Evolutionary conservation across 2,888 invertebrate genomes (phyloP), one percentile per base, ranked within the genome.

Genomic region (Diploptera punctata): DNA sequence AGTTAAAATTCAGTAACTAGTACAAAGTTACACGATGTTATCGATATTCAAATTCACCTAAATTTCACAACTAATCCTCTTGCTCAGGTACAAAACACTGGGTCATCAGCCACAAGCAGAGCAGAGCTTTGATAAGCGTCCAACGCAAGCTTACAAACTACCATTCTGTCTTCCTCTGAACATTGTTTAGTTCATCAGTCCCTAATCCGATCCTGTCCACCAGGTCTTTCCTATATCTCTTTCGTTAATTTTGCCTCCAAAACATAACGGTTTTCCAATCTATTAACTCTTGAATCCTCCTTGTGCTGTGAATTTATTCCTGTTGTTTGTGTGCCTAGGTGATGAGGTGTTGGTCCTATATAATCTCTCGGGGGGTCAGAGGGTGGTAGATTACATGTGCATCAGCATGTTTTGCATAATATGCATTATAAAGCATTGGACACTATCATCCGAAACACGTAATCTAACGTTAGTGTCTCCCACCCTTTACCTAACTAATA

Each of bases 331-430:
- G 19, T 24, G 52, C 19, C 61, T 21, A 54, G 54, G 54, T 57
- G 69, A 69, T 60, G 69, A 69, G 57, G 31, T 60, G 69, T 57
- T 69, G 44, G 60, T 38, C 57, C 38, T 21, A 21, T 29, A 33
- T 67, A 47, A 67, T 67, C 67, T 52, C 67, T 19, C 49, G 24
- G 19, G 61, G 65, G 43, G 29, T 26, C 29, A 10, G 43, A 29
- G n/a, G n/a, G 33, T 10, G 24, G 57, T n/a, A 57, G 57, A 57
- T 57, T 57, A 57, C 57, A n/a, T 57, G 57, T 47, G 47, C 65
- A 44, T 43, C 65, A 47, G n/a, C 47, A 29, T 47, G 65, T 65
- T 65, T 65, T 65, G 65, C 65, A 65, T 65, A 65, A 65, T 47
- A 29, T 65, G 65, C 65, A 65, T 65, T 65, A 65, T 44, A 65